Evolutionary conservation across 2,888 invertebrate genomes (phyloP).

Genomic region (Tipula lateralis): DNA sequence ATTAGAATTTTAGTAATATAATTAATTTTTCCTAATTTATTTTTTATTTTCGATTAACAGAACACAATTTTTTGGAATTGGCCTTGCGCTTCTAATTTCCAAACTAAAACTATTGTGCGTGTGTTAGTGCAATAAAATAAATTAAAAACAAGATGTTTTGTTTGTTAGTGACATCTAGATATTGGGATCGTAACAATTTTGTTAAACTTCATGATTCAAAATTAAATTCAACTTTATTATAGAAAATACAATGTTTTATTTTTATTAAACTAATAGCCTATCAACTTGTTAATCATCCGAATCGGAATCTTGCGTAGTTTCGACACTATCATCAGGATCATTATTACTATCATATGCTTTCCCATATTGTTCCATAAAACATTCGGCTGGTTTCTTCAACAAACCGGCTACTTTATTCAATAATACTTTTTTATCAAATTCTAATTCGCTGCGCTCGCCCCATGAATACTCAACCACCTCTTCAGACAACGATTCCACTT

Average conservation of each 20-base stretch:
- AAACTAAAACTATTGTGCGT: background rate
- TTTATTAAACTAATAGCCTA: background rate
- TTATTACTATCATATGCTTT: background rate
- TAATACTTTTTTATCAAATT: background rate
- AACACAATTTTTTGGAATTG: conserved; percentile 26
- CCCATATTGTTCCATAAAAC: conserved; percentile 14
- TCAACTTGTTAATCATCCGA: background rate
- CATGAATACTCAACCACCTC: background rate
- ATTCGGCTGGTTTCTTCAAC: background rate
- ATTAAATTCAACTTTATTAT: background rate
- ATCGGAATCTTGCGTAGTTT: background rate
- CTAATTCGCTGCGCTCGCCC: background rate
- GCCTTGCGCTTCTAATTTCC: conserved; percentile 25
- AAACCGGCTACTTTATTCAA: background rate
- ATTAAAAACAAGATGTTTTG: background rate
- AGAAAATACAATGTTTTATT: too few relatives aligned
- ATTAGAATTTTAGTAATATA: background rate
- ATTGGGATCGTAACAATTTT: background rate
- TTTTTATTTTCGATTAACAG: background rate
- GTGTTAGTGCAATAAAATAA: background rate
- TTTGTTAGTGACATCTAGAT: background rate
- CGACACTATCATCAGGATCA: background rate
- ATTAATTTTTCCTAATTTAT: background rate
- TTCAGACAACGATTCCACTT: background rate
- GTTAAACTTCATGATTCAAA: background rate